Conservation (phyloP, 2,797 vertebrate genomes). For the Semotilus atromaculatus region DNA sequence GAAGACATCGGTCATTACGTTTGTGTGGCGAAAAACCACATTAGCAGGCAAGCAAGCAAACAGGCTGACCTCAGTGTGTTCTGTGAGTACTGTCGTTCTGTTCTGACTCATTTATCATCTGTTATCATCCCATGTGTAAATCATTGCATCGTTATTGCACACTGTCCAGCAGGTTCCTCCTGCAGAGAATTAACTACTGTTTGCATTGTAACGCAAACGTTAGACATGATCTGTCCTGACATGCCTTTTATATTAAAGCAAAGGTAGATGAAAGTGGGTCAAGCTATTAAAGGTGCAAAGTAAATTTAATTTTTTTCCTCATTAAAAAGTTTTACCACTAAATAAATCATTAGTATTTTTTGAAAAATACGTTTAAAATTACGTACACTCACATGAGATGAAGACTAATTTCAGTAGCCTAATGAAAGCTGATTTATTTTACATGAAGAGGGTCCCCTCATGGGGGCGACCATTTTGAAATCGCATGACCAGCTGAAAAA, state of each 20-base stretch:
- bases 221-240: not conserved
- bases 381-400: not conserved
- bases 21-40: slow-evolving; percentile 85
- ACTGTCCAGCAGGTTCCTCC: slow-evolving; percentile 37
- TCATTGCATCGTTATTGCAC: slow-evolving; percentile 36
- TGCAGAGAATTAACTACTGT: slow-evolving; percentile 55
- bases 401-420: not conserved
- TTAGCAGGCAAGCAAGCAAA: slow-evolving; percentile 82
- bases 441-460: not conserved
- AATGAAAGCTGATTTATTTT: not conserved
- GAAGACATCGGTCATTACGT: slow-evolving; percentile 88
- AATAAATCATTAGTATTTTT: not conserved
- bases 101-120: slow-evolving; percentile 6
- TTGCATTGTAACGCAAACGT: slow-evolving; percentile 68
- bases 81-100: slow-evolving; percentile 83
- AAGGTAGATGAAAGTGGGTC: slow-evolving; percentile 1
- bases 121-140: slow-evolving; percentile 59
- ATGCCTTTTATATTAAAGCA: slow-evolving; percentile 8
- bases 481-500: not conserved
- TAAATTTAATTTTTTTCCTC: too few relatives aligned
- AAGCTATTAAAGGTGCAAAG: not conserved
- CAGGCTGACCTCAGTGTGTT: slow-evolving; percentile 84
- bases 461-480: not conserved
- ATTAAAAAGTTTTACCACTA: not conserved
- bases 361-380: not conserved